Evolutionary conservation across 2,888 invertebrate species (phyloP).

Genomic region (Ametastegia equiseti): DNA sequence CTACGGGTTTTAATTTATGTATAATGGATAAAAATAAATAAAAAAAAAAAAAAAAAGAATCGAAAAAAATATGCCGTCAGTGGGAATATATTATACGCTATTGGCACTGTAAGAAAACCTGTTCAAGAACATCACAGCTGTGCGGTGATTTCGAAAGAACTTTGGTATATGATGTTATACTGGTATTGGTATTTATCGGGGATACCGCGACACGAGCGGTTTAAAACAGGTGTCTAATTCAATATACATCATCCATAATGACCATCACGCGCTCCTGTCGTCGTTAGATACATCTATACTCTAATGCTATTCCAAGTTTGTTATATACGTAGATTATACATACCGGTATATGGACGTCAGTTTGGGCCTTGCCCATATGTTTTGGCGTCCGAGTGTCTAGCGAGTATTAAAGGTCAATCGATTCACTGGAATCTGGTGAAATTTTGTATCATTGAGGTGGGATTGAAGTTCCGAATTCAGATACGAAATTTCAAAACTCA

Average conservation of each 20-base stretch:
- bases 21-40: neutral
- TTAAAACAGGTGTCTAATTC: constrained; percentile 53
- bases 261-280: constrained; percentile 51
- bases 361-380: constrained; percentile 42
- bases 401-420: constrained; percentile 1
- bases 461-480: no score
- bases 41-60: neutral
- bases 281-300: constrained; percentile 52
- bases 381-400: constrained; percentile 57
- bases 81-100: constrained; percentile 16
- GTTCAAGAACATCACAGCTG: constrained; percentile 31
- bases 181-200: no score
- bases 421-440: no score
- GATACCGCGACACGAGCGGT: constrained; percentile 32
- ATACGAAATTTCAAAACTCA: no score
- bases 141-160: constrained; percentile 19
- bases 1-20: neutral
- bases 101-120: constrained; percentile 28
- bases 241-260: constrained; percentile 48
- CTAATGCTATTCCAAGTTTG: neutral
- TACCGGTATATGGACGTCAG: no score
- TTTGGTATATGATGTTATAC: neutral
- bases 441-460: no score
- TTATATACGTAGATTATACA: neutral
- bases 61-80: neutral